phyloP scores from a whole-genome alignment of 2,797 vertebrate genomes.

The Falco naumanni region DNA sequence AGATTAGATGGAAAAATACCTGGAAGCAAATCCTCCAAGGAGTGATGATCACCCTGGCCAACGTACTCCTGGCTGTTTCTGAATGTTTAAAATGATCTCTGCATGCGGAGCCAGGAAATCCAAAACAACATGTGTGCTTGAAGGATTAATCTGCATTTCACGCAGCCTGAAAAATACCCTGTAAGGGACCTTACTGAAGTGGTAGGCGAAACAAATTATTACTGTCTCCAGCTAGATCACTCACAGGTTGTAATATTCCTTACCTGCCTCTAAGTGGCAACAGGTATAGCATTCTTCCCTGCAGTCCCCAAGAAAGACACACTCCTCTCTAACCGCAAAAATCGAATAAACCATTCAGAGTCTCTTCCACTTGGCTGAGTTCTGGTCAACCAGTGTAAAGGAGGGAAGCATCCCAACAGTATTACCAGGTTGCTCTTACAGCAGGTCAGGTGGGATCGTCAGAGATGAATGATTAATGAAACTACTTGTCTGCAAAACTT shows the following conservation, averaged over 20 bases:
- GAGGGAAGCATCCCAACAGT: background rate
- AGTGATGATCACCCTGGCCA: background rate
- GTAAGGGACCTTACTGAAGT: background rate
- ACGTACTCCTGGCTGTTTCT: background rate
- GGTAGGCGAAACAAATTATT: background rate
- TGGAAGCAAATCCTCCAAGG: background rate
- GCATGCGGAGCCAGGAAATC: background rate
- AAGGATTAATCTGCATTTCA: background rate
- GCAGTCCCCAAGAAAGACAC: background rate
- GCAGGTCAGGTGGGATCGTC: background rate
- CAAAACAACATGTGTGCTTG: accelerated
- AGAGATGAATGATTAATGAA: background rate
- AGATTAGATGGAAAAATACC: background rate
- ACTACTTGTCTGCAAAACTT: background rate
- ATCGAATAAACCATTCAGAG: background rate
- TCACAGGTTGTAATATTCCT: background rate
- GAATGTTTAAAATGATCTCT: background rate
- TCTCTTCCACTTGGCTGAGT: background rate
- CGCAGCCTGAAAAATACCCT: background rate
- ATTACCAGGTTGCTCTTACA: background rate
- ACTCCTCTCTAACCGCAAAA: background rate
- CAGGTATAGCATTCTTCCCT: background rate
- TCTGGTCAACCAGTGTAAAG: background rate
- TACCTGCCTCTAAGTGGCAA: background rate
- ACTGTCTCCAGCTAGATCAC: background rate